phyloP scores from a whole-genome alignment of 1,140 invertebrate species.

The Campoletis sonorensis region DNA sequence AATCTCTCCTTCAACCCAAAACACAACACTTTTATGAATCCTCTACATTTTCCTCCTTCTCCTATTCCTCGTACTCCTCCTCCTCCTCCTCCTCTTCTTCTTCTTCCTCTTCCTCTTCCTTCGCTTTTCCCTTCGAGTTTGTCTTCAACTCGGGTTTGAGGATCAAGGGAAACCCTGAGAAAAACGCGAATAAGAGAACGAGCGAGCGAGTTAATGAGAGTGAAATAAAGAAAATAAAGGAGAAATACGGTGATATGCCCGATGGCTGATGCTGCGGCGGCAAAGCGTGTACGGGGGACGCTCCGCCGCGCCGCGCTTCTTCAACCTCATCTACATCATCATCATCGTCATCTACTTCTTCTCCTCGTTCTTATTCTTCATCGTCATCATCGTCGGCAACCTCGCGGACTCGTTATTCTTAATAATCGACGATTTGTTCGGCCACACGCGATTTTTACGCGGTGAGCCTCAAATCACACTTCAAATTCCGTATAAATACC shows the following conservation, averaged over 20 bases:
- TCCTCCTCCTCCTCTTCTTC: too few species aligned
- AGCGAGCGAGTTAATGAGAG: too few species aligned
- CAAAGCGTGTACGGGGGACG: constrained; percentile 70
- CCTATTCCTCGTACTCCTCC: not conserved
- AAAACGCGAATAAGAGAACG: too few species aligned
- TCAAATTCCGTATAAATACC: too few species aligned
- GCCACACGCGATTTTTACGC: too few species aligned
- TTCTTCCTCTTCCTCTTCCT: not conserved
- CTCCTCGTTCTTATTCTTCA: constrained; percentile 53
- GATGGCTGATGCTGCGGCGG: constrained; percentile 72
- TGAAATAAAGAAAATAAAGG: not conserved
- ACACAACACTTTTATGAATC: too few species aligned
- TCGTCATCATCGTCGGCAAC: too few species aligned
- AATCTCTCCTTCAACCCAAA: constrained; percentile 35
- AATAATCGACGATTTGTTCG: too few species aligned
- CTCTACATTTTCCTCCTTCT: too few species aligned
- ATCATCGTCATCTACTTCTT: constrained; percentile 42
- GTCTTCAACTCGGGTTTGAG: constrained; percentile 45
- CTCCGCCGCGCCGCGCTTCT: constrained; percentile 66
- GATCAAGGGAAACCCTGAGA: too few species aligned
- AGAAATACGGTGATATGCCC: constrained; percentile 60
- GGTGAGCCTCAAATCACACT: too few species aligned
- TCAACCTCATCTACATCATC: constrained; percentile 36
- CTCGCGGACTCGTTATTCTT: too few species aligned
- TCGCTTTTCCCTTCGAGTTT: constrained; percentile 48